Base-by-base conservation (phyloP, 2,888 invertebrate species). In the Dynastes tityus region DNA sequence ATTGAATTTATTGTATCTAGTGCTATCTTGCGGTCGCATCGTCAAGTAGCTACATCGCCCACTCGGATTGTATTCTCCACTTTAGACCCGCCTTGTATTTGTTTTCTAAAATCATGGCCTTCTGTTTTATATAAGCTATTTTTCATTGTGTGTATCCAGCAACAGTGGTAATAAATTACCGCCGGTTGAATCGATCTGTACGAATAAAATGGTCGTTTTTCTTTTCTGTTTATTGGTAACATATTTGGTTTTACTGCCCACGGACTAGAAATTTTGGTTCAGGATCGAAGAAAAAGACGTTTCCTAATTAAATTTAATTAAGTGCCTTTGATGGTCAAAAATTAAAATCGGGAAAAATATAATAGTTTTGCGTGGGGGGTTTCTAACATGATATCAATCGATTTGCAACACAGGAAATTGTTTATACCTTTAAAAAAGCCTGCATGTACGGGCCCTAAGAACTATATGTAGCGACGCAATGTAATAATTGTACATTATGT, bases 21-120 rank as follows among this genome's bases (percentile, higher is more conserved):
- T 79, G 79, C 80, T 82, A 82, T 83, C 83, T 78, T 80, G 78
- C 80, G 81, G 80, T 80, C 82, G 82, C 81, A 82, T 83, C 83
- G 79, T 80, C 80, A 82, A 83, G 83, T 82, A 82, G 83, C 81
- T 80, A 81, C 82, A 78, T 80, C 83, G 83, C 83, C 83, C 83
- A 83, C 83, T 82, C 80, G 80, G 79, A 76, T 81, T 82, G 82
- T 81, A 82, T 80, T 81, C 81, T 80, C 80, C 79, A 76, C 79
- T 80, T 79, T 78, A 80, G 80, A 80, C 82, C 83, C 81, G 81
- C 83, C 81, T 82, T 83, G 79, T 80, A 80, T 81, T 81, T 80
- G 81, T 80, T 78, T 80, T 78, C 80, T 78, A 76, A 73, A 77
- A 77, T 77, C 77, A 77, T 76, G 74, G 77, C 79, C 79, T 79